These are phyloP conservation scores for Xylocopa sonorina DNA, from an alignment of 1,140 invertebrate genomes.

Conservation along the genomic window DNA sequence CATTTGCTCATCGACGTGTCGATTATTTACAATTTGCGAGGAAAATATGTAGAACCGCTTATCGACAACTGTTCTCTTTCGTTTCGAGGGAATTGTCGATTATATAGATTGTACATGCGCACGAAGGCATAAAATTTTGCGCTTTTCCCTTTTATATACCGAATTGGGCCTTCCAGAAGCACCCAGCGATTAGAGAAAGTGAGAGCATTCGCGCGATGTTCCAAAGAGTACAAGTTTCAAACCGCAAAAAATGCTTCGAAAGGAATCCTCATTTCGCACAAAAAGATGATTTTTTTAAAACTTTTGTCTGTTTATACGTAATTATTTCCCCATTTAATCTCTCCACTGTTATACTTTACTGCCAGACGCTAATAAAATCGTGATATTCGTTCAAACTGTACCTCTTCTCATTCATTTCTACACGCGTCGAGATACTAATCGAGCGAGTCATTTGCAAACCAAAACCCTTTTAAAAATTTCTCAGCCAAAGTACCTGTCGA, in stretches of 20 bases:
- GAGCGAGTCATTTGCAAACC: too few relatives aligned
- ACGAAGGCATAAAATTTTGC: background rate
- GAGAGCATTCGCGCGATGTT: too few relatives aligned
- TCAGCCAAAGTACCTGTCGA: too few relatives aligned
- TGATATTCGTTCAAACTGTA: slow-evolving; percentile 41
- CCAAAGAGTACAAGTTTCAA: background rate
- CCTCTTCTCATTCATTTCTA: slow-evolving; percentile 19
- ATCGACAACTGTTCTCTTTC: background rate
- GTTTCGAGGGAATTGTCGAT: too few relatives aligned
- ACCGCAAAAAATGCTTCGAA: background rate
- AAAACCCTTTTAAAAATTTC: too few relatives aligned
- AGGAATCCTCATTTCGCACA: slow-evolving; percentile 23
- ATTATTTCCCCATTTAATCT: slow-evolving; percentile 8
- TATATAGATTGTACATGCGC: background rate
- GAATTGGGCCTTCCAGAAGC: too few relatives aligned
- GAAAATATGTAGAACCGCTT: background rate
- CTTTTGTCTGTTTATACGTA: slow-evolving; percentile 7
- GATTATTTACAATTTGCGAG: slow-evolving; percentile 29
- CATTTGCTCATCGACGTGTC: slow-evolving; percentile 23
- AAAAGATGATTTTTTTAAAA: slow-evolving; percentile 11
- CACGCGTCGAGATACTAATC: too few relatives aligned
- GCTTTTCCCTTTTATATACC: too few relatives aligned
- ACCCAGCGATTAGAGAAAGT: too few relatives aligned
- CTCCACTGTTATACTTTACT: slow-evolving; percentile 41
- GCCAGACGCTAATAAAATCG: slow-evolving; percentile 48